Conservation (phyloP, 23 tunicate species). For the Ascidia mentula region DNA sequence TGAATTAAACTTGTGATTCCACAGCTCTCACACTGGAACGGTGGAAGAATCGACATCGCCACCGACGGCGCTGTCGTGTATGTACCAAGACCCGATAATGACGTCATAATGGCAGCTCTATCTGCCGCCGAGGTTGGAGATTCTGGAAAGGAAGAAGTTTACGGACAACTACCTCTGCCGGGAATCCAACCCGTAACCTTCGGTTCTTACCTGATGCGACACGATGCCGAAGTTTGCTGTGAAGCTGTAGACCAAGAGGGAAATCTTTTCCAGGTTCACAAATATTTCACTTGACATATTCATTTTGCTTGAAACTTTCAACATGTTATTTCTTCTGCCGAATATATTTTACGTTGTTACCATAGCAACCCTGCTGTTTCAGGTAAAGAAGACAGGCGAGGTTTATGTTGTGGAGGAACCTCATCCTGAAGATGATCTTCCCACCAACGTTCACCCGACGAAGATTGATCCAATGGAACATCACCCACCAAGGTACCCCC, state of each 20-base stretch:
- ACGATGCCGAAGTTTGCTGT: constrained; percentile 76
- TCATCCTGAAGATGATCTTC: constrained; percentile 13
- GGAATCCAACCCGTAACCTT: constrained; percentile 18
- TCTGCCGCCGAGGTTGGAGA: constrained; percentile 58
- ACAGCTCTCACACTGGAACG: constrained; percentile 85
- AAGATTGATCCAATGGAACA: constrained; percentile 49
- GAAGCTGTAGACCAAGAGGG: constrained; percentile 90
- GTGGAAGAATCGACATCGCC: constrained; percentile 68
- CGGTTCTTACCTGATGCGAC: constrained; percentile 83
- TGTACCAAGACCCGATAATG: constrained; percentile 84
- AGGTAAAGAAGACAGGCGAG: constrained; percentile 74
- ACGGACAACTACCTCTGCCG: neutral
- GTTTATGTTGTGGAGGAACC: constrained; percentile 36
- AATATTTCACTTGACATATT: too few relatives aligned
- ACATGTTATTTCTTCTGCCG: too few relatives aligned
- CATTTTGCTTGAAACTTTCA: too few relatives aligned
- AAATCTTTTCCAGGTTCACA: constrained; percentile 74
- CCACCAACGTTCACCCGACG: neutral
- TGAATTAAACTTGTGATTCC: neutral
- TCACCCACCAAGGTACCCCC: constrained; percentile 93
- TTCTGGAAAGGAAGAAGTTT: constrained; percentile 43
- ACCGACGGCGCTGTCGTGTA: constrained; percentile 64
- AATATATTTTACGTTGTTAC: neutral
- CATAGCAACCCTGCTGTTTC: neutral
- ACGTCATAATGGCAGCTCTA: constrained; percentile 35